A percentile compares a stretch with the other conserved stretches of the same genome.
These are phyloP conservation scores for Coryphaenoides rupestris DNA, from an alignment of 2,113 vertebrate species.

Conservation along the genomic window DNA sequence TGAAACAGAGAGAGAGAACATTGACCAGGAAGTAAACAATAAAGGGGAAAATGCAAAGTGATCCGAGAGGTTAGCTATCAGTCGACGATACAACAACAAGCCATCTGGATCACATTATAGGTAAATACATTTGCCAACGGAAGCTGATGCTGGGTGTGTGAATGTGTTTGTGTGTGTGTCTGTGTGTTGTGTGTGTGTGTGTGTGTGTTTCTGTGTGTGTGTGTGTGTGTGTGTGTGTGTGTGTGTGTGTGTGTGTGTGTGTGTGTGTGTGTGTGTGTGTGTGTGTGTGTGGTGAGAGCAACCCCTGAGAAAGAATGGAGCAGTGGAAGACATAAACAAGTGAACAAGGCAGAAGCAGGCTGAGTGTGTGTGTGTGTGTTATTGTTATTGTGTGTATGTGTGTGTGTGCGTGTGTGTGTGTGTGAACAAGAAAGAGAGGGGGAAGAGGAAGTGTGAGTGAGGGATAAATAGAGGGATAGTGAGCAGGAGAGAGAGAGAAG, in stretches of 20 bases:
- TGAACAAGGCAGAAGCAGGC: neutral
- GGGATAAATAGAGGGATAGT: neutral
- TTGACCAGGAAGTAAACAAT: conserved; percentile 51
- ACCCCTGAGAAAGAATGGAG: neutral
- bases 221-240: too few relatives aligned
- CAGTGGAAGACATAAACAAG: conserved; percentile 8
- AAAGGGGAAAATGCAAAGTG: conserved; percentile 52
- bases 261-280: conserved; percentile 11
- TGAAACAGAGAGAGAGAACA: conserved; percentile 11
- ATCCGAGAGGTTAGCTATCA: conserved; percentile 41
- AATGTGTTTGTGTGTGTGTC: too few relatives aligned
- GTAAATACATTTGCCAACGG: conserved; percentile 37
- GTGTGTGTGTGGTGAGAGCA: conserved; percentile 7
- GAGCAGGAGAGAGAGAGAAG: conserved; percentile 20
- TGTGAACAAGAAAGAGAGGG: neutral
- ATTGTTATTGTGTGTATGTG: neutral
- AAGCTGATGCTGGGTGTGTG: neutral
- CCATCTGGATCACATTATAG: conserved; percentile 57
- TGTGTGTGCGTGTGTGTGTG: neutral
- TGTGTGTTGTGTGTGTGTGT: too few relatives aligned
- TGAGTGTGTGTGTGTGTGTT: neutral
- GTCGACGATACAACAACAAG: conserved; percentile 29
- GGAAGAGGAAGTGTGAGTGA: neutral
- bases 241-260: neutral
- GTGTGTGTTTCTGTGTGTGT: too few relatives aligned